Evolutionary conservation across 2,888 invertebrate species (phyloP).

Genomic region (Branchinecta sandiegonensis): DNA sequence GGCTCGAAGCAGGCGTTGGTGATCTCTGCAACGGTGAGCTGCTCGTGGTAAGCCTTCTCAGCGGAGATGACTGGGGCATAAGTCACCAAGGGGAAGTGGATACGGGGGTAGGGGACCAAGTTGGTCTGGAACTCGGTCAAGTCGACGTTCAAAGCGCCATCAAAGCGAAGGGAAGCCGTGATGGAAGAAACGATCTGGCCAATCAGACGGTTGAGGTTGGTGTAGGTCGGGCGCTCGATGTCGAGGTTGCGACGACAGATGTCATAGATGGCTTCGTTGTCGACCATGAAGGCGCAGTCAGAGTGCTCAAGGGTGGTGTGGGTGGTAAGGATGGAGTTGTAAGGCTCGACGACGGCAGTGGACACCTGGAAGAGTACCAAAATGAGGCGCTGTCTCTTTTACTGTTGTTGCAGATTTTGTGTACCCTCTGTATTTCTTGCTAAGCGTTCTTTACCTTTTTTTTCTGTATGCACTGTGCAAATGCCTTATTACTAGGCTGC

Average conservation of each 20-base stretch:
- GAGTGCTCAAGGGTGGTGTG: constrained; percentile 54
- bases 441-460: too few relatives aligned
- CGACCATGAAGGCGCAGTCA: constrained; percentile 40
- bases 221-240: constrained; percentile 90
- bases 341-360: constrained; percentile 84
- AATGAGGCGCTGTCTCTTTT: constrained; percentile 36
- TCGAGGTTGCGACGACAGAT: constrained; percentile 82
- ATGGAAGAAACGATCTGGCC: constrained; percentile 42
- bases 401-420: too few relatives aligned
- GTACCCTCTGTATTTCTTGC: too few relatives aligned
- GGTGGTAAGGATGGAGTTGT: constrained; percentile 91
- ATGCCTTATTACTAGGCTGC: too few relatives aligned
- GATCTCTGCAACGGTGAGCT: constrained; percentile 77
- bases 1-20: constrained; percentile 93
- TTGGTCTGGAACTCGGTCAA: constrained; percentile 36
- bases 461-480: too few relatives aligned
- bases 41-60: constrained; percentile 87
- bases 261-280: constrained; percentile 40
- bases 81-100: constrained; percentile 39
- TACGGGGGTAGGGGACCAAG: constrained; percentile 40
- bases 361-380: constrained; percentile 54
- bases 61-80: constrained; percentile 81
- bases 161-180: constrained; percentile 38
- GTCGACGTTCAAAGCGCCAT: constrained; percentile 39
- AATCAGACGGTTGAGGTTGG: constrained; percentile 41